A percentile compares a stretch with the other conserved stretches of the same genome.
phyloP scores from a whole-genome alignment of 2,113 vertebrate species.

The Phocoena phocoena region DNA sequence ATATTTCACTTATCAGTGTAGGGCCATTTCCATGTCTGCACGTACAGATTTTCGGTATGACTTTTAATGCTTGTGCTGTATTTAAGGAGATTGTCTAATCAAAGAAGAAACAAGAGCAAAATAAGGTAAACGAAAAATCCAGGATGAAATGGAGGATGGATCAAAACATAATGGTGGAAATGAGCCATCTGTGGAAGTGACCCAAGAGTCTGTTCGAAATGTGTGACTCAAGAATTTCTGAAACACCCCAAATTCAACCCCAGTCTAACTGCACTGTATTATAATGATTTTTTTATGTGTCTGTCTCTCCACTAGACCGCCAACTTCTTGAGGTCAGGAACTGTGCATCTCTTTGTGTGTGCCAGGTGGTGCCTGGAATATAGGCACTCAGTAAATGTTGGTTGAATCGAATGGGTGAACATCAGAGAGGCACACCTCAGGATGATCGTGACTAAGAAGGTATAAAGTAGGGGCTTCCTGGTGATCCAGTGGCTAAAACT shows the following conservation, averaged over 20 bases:
- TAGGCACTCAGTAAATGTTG: background rate
- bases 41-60: background rate
- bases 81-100: constrained; percentile 41
- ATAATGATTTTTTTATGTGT: constrained; percentile 10
- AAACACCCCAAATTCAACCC: constrained; percentile 49
- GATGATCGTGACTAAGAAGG: background rate
- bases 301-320: constrained; percentile 20
- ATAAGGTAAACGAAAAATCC: constrained; percentile 27
- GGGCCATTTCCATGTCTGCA: background rate
- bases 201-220: constrained; percentile 58
- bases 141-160: constrained; percentile 37
- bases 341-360: background rate
- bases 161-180: constrained; percentile 53
- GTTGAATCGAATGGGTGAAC: background rate
- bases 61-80: background rate
- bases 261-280: background rate
- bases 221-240: constrained; percentile 63
- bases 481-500: no score
- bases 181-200: constrained; percentile 67
- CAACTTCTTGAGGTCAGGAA: constrained; percentile 43
- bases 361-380: background rate
- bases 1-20: constrained; percentile 25
- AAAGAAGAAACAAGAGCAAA: constrained; percentile 44
- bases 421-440: background rate
- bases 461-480: background rate